Base-by-base conservation (phyloP, 2,113 vertebrate genomes). In the Amblyornis subalaris region DNA sequence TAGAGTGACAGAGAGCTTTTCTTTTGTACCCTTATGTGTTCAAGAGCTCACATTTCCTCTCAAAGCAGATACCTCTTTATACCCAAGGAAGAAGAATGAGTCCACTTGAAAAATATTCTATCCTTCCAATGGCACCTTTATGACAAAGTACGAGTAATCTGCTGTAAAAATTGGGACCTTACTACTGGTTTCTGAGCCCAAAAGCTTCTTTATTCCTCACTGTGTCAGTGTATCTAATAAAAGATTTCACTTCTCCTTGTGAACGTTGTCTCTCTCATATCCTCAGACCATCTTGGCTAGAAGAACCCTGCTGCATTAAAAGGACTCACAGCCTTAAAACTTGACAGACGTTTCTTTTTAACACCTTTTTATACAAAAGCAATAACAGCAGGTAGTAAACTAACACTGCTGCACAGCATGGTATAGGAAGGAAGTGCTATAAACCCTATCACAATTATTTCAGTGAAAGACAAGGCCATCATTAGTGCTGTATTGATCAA, bases 361-460 rank as follows among this genome's bases (percentile, higher is more conserved):
- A 90, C 93, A 93, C 90, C 82, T 95, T 95, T 92, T 92, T 83
- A 81, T 80, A 93, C 89, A 94, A 95, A 96, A 94, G 92, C 84
- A 95, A 11, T 84, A 93, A 81, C 94, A 94, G 94, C 96, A 96
- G 93, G 96, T 91, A 96, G 94, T 96, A 94, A 96, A 91, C 51
- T 93, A 94, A 78, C 94, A 55, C 76, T 85, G 79, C 42, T 3
- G 31, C 96, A 80, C 94, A 96, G 95, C 92, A 31, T 88, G 92
- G 75, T 76, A 66, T 80, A 82, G 89, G 94, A 96, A 95, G 93
- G 88, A 96, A 96, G 86, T 83, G 69, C 84, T 84, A 58, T 89
- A 94, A 96, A 96, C 83, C 69, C 80, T 70, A 88, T 88, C 88
- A 78, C 94, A 96, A 93, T 82, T 82, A 93, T 89, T 91, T 85